phyloP scores from a whole-genome alignment of 2,888 invertebrate species.

The Lochmaea crataegi region DNA sequence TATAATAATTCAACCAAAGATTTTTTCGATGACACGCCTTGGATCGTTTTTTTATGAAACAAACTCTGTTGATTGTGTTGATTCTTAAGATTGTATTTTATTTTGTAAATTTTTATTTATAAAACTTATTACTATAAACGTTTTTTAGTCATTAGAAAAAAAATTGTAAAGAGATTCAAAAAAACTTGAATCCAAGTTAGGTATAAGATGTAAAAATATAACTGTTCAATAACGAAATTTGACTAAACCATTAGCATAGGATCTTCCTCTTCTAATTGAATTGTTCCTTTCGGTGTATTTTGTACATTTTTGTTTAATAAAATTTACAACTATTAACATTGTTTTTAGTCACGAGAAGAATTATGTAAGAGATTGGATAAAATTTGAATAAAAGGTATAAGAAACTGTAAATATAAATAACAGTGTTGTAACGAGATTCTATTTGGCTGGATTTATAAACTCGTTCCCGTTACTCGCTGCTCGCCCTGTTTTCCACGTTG shows the following conservation, averaged over 20 bases:
- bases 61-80: slow-evolving; percentile 1
- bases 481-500: too few relatives aligned
- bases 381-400: not conserved
- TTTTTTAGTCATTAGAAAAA: too few relatives aligned
- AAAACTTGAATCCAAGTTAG: not conserved
- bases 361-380: too few relatives aligned
- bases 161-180: not conserved
- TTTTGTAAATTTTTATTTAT: slow-evolving; percentile 21
- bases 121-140: not conserved
- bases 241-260: slow-evolving; percentile 95
- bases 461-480: too few relatives aligned
- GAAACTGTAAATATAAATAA: not conserved
- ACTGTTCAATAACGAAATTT: slow-evolving; percentile 85
- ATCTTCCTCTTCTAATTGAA: slow-evolving; percentile 77
- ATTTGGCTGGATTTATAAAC: too few relatives aligned
- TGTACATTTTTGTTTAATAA: slow-evolving; percentile 20
- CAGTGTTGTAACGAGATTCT: too few relatives aligned
- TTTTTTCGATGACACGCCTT: slow-evolving; percentile 47
- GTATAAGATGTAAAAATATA: not conserved
- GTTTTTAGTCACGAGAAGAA: too few relatives aligned
- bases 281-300: slow-evolving; percentile 62
- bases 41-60: slow-evolving; percentile 50
- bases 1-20: slow-evolving; percentile 50
- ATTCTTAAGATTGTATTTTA: slow-evolving; percentile 10
- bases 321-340: not conserved